Conservation (phyloP, 2,888 invertebrate species). For the Agrochola circellaris region DNA sequence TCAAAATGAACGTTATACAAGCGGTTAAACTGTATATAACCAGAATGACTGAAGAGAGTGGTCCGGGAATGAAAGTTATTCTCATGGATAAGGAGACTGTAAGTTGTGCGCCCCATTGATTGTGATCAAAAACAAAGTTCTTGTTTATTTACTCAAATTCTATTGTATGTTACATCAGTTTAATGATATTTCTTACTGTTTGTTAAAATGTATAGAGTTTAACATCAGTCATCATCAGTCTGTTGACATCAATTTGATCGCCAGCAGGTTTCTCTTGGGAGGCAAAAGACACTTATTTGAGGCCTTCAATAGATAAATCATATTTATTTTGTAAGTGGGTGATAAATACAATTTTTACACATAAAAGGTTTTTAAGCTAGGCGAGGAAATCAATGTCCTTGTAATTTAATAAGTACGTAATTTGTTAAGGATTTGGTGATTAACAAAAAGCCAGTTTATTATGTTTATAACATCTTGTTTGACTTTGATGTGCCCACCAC, state of each 20-base stretch:
- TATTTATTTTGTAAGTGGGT: not conserved
- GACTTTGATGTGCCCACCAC: not conserved
- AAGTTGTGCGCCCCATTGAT: conserved; percentile 66
- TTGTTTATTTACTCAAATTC: conserved; percentile 1
- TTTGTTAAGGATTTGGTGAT: not conserved
- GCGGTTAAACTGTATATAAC: conserved; percentile 98
- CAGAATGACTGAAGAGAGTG: conserved; percentile 99
- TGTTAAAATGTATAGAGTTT: not conserved
- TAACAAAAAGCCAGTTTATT: too few relatives aligned
- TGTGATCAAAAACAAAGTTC: conserved; percentile 4
- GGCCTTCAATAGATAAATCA: not conserved
- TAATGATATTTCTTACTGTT: not conserved
- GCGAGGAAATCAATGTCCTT: not conserved
- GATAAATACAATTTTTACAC: not conserved
- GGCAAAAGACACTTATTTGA: not conserved
- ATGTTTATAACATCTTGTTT: not conserved
- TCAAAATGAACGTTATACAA: conserved; percentile 96
- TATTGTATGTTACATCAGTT: not conserved
- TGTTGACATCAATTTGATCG: not conserved
- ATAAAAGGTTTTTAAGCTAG: not conserved
- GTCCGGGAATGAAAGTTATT: conserved; percentile 99
- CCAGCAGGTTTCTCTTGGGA: too few relatives aligned
- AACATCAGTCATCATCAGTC: too few relatives aligned
- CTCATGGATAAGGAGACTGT: conserved; percentile 99
- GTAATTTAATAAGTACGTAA: not conserved